These are phyloP conservation scores for Oxycera nigricornis DNA, from an alignment of 2,888 invertebrate genomes.

Conservation along the genomic window DNA sequence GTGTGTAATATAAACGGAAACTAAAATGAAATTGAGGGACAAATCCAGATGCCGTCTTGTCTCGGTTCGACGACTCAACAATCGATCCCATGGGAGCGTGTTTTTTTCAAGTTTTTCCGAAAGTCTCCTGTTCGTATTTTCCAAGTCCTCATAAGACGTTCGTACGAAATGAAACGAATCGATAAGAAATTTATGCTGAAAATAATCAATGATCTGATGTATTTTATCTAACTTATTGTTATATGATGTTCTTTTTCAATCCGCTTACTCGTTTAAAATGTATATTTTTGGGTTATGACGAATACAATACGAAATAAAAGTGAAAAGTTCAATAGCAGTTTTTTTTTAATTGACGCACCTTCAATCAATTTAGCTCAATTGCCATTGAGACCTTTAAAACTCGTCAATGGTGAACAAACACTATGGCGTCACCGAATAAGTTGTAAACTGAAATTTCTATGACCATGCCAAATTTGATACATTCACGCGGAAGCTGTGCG, in stretches of 20 bases:
- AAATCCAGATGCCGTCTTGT: no score
- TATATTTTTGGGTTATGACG: neutral
- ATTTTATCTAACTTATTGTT: neutral
- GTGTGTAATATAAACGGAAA: conserved; percentile 1
- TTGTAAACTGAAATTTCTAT: no score
- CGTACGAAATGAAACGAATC: neutral
- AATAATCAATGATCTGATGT: neutral
- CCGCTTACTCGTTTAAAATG: neutral
- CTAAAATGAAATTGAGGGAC: neutral
- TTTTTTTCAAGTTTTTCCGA: neutral
- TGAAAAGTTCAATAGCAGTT: no score
- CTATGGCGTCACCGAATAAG: no score
- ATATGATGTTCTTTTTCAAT: neutral
- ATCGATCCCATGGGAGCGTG: neutral
- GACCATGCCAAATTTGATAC: no score
- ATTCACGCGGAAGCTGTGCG: no score
- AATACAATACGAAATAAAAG: conserved; percentile 16
- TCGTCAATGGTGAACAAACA: no score
- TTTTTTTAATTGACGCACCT: no score
- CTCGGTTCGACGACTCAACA: no score
- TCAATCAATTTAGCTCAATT: no score
- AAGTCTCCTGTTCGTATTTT: neutral
- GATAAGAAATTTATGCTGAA: neutral
- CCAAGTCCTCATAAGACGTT: neutral
- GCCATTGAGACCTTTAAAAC: no score